Evolutionary conservation across 1,140 invertebrate species (phyloP).

Genomic region (Dryas iulia): DNA sequence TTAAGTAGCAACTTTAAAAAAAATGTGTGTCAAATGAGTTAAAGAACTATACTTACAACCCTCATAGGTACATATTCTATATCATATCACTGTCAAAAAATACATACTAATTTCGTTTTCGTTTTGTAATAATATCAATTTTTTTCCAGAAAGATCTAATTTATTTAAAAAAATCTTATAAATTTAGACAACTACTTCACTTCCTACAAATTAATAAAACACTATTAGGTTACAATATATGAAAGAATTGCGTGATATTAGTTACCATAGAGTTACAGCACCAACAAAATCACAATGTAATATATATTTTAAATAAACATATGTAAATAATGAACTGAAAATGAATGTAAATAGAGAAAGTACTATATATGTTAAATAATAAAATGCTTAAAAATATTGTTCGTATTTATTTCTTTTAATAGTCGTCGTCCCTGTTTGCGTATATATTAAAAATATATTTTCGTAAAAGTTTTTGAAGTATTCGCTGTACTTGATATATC

Average conservation of each 20-base stretch:
- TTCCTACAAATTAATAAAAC: slow-evolving; percentile 6
- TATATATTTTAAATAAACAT: slow-evolving; percentile 45
- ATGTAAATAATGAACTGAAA: slow-evolving; percentile 61
- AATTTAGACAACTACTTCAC: not conserved
- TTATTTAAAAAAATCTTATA: slow-evolving; percentile 38
- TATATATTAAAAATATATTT: too few species aligned
- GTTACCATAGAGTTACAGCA: slow-evolving; percentile 65
- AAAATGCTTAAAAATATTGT: slow-evolving; percentile 29
- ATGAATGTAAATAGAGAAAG: slow-evolving; percentile 70
- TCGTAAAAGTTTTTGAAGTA: too few species aligned
- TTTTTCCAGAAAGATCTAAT: slow-evolving; percentile 54
- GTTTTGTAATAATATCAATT: slow-evolving; percentile 51
- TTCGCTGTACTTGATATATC: too few species aligned
- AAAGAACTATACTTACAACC: too few species aligned
- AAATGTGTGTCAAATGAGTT: too few species aligned
- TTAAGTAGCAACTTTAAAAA: too few species aligned
- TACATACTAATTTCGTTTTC: slow-evolving; percentile 44
- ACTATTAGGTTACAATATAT: slow-evolving; percentile 2
- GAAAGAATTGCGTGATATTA: slow-evolving; percentile 55
- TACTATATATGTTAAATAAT: slow-evolving; percentile 50
- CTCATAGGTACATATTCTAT: too few species aligned
- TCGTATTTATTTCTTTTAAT: slow-evolving; percentile 8
- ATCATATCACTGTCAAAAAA: not conserved
- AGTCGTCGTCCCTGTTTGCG: too few species aligned
- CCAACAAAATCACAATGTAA: slow-evolving; percentile 43